Conservation (phyloP, 2,113 vertebrate species). For the Gopherus flavomarginatus region DNA sequence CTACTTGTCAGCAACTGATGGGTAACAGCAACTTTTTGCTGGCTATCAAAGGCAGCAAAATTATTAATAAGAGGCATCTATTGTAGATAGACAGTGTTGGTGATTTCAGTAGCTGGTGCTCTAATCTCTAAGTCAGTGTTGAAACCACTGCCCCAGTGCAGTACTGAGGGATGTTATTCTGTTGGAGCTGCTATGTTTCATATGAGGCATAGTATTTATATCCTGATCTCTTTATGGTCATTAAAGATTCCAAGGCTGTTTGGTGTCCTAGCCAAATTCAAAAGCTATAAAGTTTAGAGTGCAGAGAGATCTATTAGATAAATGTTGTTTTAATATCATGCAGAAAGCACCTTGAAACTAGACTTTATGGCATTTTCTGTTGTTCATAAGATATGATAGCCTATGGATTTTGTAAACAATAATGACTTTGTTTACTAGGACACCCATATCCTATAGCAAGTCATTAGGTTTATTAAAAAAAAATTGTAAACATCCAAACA, state of each 20-base stretch:
- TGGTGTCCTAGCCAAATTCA: not conserved
- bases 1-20: not conserved
- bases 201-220: not conserved
- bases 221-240: not conserved
- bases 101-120: not conserved
- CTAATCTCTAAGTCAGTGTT: not conserved
- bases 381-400: not conserved
- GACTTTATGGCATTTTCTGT: not conserved
- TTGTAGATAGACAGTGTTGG: not conserved
- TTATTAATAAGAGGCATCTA: not conserved
- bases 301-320: not conserved
- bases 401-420: not conserved
- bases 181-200: not conserved
- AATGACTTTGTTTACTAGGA: not conserved
- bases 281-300: rapidly evolving
- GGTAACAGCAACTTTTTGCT: not conserved
- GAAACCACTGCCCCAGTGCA: not conserved
- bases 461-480: not conserved
- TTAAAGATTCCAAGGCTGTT: not conserved
- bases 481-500: not conserved
- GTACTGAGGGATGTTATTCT: not conserved
- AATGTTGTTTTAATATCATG: not conserved
- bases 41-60: not conserved
- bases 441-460: not conserved
- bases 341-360: not conserved